Base-by-base conservation (phyloP, 1,140 invertebrate species). In the Drosophila tani region DNA sequence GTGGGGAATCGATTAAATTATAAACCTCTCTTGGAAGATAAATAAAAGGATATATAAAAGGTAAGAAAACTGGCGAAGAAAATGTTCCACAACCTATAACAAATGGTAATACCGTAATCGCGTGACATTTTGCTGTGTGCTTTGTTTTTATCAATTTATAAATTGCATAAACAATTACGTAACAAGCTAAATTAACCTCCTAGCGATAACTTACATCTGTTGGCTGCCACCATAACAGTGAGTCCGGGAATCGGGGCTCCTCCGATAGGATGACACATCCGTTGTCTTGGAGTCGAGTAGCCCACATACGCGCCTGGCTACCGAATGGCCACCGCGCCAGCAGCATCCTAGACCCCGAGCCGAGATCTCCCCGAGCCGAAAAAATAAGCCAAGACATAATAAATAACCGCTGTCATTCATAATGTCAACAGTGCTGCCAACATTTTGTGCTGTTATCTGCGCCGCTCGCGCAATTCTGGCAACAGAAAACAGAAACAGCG, bases 381-480 rank as follows among this genome's bases (percentile, higher is more conserved):
- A 67, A 71, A 53, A 79, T 77, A 66, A 80, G 58, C 51, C 83
- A 82, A 90, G 85, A 90, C 85, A 90, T 90, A 90, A 90, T 90
- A 90, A 90, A 90, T 90, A 90, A 90, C 85, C 86, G 85, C 82
- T 90, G 85, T 90, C 85, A 90, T 90, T 90, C 85, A 90, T 90
- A 90, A 90, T 90, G 85, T 90, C 85, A 90, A 90, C 85, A 90
- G 86, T 85, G 85, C 84, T 90, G 85, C 85, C 85, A 90, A 90
- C 85, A 85, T 90, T 88, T 90, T 88, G 83, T 90, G 85, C 85
- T 88, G 81, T 90, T 90, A 90, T 90, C 85, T 90, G 75, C 66
- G 41, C 69, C 68, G 67, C 69, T 73, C 83, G 83, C 69, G 75
- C 85, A 90, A 90, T 88, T 90, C 85, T 85, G 83, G 83, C 85